Evolutionary conservation across 1,140 invertebrate genomes (phyloP).

Genomic region (Lycorma delicatula): DNA sequence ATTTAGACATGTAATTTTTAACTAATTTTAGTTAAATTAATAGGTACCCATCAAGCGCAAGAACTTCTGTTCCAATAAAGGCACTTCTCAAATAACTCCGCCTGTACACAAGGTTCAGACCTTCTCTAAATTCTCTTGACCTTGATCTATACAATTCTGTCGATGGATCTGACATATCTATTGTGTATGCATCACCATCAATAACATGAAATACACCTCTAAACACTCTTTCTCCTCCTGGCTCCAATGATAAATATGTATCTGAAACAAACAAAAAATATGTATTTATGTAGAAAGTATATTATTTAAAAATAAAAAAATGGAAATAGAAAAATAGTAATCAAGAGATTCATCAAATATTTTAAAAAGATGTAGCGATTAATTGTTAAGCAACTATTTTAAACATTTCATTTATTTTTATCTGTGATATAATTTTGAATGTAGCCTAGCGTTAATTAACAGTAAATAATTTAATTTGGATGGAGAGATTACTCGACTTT

Average conservation of each 20-base stretch:
- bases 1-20: too few species aligned
- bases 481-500: too few species aligned
- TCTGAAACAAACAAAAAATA: constrained; percentile 43
- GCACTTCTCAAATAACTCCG: constrained; percentile 57
- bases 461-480: too few species aligned
- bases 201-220: constrained; percentile 63
- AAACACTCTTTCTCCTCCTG: constrained; percentile 66
- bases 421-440: too few species aligned
- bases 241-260: constrained; percentile 66
- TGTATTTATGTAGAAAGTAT: neutral
- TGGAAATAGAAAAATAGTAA: too few species aligned
- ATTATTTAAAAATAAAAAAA: too few species aligned
- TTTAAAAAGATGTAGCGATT: too few species aligned
- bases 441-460: too few species aligned
- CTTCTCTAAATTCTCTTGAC: constrained; percentile 61
- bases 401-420: too few species aligned
- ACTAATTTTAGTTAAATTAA: too few species aligned
- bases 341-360: too few species aligned
- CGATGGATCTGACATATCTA: constrained; percentile 53
- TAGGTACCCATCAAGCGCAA: constrained; percentile 70
- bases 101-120: constrained; percentile 62
- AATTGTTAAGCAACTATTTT: too few species aligned
- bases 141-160: constrained; percentile 53
- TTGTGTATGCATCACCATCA: constrained; percentile 53
- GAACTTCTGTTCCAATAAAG: constrained; percentile 57